Evolutionary conservation across 2,797 vertebrate genomes (phyloP).

Genomic region (Darevskia mixta): DNA sequence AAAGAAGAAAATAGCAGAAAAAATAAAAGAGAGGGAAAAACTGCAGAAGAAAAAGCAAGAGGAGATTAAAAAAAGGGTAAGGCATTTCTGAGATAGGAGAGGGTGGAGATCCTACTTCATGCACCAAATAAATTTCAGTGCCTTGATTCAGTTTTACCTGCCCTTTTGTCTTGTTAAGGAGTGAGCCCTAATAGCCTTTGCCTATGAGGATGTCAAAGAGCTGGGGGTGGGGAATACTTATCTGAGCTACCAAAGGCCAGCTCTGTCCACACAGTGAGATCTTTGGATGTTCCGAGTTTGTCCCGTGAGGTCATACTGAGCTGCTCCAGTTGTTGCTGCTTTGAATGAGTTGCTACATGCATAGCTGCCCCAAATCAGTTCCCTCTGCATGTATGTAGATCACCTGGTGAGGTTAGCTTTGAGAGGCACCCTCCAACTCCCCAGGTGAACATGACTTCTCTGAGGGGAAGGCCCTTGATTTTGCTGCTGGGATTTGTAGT

Average conservation of each 20-base stretch:
- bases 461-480: background rate
- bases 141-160: background rate
- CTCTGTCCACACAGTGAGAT: background rate
- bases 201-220: background rate
- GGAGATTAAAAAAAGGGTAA: conserved; percentile 83
- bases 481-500: background rate
- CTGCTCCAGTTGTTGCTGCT: background rate
- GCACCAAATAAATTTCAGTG: background rate
- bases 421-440: background rate
- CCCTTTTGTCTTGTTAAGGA: background rate
- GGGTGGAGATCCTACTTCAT: background rate
- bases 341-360: background rate
- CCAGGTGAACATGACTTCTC: background rate
- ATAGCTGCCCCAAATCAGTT: background rate
- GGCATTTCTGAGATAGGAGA: conserved; percentile 23
- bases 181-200: background rate
- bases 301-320: too few relatives aligned
- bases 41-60: conserved; percentile 88
- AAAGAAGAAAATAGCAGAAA: conserved; percentile 95
- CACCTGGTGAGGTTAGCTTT: too few relatives aligned
- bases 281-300: background rate
- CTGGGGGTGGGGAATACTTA: background rate
- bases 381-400: background rate
- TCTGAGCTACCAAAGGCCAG: background rate
- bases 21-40: conserved; percentile 96